phyloP scores from a whole-genome alignment of 2,888 invertebrate genomes.

The Catotricha subobsoleta region DNA sequence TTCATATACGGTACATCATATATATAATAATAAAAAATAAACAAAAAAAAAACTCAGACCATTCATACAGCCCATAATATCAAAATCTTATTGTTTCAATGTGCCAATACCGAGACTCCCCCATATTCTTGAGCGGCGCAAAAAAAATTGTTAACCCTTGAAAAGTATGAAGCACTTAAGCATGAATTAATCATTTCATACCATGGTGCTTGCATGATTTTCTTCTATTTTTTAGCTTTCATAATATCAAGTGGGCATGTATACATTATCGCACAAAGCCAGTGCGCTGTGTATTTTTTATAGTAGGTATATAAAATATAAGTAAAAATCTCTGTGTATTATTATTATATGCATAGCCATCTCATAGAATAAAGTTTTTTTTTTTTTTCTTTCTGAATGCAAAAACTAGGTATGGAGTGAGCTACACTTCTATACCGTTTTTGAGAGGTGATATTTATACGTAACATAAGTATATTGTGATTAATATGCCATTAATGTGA shows the following conservation, averaged over 20 bases:
- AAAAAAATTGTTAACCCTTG: slow-evolving; percentile 4
- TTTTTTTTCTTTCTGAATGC: too few species aligned
- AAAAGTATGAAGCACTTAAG: slow-evolving; percentile 6
- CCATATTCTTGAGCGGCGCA: too few species aligned
- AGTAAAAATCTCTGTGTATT: not conserved
- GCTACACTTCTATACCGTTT: not conserved
- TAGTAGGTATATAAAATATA: not conserved
- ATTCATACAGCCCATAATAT: too few species aligned
- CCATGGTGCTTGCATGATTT: slow-evolving; percentile 1
- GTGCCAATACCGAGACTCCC: too few species aligned
- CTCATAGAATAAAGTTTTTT: too few species aligned
- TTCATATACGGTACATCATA: too few species aligned
- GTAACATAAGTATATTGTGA: not conserved
- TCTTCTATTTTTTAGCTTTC: not conserved
- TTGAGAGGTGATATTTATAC: not conserved
- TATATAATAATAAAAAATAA: too few species aligned
- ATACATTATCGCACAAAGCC: too few species aligned
- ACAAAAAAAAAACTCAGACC: too few species aligned
- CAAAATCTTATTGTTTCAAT: too few species aligned
- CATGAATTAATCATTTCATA: slow-evolving; percentile 7
- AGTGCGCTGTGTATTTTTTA: too few species aligned
- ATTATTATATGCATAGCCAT: too few species aligned
- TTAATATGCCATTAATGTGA: slow-evolving; percentile 2
- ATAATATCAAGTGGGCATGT: slow-evolving; percentile 3
- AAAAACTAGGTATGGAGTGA: not conserved